Conservation (phyloP, 2,888 invertebrate species). For the Nemapogon koenigi region DNA sequence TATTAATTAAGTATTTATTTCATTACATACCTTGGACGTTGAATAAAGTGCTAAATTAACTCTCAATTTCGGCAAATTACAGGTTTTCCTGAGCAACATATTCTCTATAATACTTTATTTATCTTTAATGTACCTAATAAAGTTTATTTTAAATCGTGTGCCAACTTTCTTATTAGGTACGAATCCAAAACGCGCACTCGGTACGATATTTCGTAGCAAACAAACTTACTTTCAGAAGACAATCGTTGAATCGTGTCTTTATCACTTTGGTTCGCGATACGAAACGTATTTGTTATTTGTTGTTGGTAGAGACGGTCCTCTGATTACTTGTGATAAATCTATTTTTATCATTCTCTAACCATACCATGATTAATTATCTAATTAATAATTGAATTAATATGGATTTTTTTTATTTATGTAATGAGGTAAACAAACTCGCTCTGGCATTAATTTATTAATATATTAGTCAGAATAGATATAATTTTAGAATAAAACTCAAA, state of each 20-base stretch:
- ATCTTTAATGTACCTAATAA: too few relatives aligned
- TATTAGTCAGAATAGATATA: too few relatives aligned
- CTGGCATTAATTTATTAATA: too few relatives aligned
- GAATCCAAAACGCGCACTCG: slow-evolving; percentile 2
- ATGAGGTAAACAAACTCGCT: too few relatives aligned
- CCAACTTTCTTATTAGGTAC: neutral
- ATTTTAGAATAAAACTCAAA: too few relatives aligned
- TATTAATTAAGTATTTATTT: too few relatives aligned
- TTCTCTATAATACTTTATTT: too few relatives aligned
- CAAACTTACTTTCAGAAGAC: slow-evolving; percentile 6
- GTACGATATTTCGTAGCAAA: slow-evolving; percentile 6
- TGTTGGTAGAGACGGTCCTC: neutral
- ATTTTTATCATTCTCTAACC: slow-evolving; percentile 4
- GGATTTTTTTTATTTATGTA: too few relatives aligned
- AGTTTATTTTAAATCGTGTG: neutral
- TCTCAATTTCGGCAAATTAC: slow-evolving; percentile 2
- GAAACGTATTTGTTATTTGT: slow-evolving; percentile 5
- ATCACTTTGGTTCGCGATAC: slow-evolving; percentile 5
- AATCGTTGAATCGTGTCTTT: slow-evolving; percentile 6
- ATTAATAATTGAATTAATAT: too few relatives aligned
- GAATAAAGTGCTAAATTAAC: slow-evolving; percentile 33
- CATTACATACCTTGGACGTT: slow-evolving; percentile 20
- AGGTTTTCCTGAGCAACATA: slow-evolving; percentile 3
- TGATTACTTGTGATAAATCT: slow-evolving; percentile 3
- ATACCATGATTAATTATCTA: neutral